A percentile compares a stretch with the other conserved stretches of the same genome.
Conservation (phyloP, 2,113 vertebrate genomes). For the Seriola rivoliana region DNA sequence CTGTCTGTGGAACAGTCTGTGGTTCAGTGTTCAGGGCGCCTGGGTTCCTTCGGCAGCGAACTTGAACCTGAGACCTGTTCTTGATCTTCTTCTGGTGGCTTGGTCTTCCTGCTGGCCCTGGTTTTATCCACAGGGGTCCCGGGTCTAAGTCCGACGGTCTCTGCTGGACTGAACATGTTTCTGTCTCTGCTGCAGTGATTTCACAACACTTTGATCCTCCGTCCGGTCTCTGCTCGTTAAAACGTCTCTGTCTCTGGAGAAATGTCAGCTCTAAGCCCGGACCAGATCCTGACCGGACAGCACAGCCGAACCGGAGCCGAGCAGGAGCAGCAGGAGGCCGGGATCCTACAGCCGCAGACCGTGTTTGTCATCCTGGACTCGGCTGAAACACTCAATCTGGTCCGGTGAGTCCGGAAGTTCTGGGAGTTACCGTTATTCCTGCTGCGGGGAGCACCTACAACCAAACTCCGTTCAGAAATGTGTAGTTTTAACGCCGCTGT, state of each 20-base stretch:
- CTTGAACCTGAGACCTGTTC: background rate
- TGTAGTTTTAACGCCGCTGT: background rate
- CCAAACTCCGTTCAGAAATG: conserved; percentile 4
- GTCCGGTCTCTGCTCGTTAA: background rate
- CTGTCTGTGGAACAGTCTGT: background rate
- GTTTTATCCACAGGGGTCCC: background rate
- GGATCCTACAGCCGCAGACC: conserved; percentile 74
- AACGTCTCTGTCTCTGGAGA: conserved; percentile 29
- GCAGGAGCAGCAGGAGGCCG: conserved; percentile 27
- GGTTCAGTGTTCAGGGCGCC: too few species aligned
- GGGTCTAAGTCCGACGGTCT: background rate
- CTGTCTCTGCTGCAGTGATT: background rate
- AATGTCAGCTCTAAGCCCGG: conserved; percentile 73
- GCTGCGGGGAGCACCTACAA: fast-evolving
- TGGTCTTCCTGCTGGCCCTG: background rate
- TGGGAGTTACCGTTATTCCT: background rate
- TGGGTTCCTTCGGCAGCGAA: background rate
- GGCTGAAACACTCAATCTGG: conserved; percentile 74
- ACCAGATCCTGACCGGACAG: conserved; percentile 47
- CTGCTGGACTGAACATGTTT: background rate
- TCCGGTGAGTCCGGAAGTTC: conserved; percentile 70
- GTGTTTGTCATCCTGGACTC: conserved; percentile 84
- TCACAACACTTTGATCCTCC: conserved; percentile 1
- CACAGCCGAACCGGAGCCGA: conserved; percentile 30
- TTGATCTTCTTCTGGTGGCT: background rate